Conservation (phyloP, 2,888 invertebrate species). For the Amphiduros pacificus region DNA sequence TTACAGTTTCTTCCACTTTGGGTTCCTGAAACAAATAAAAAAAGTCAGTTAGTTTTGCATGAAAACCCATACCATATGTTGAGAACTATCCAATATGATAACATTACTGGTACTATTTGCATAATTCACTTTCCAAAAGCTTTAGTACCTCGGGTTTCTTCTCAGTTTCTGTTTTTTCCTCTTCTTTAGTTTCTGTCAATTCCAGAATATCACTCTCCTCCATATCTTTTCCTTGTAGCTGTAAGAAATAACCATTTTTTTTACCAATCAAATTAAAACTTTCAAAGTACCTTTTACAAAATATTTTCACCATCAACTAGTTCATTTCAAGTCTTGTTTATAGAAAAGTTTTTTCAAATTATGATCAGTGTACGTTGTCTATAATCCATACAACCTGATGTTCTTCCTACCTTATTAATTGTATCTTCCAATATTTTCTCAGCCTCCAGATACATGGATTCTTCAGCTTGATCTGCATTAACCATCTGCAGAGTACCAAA, state of each 20-base stretch:
- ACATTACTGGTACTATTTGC: background rate
- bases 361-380: too few relatives aligned
- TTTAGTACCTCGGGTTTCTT: constrained; percentile 34
- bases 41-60: background rate
- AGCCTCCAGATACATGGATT: constrained; percentile 46
- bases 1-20: constrained; percentile 15
- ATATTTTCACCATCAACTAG: too few relatives aligned
- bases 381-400: too few relatives aligned
- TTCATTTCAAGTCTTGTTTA: too few relatives aligned
- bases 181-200: constrained; percentile 17
- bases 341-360: too few relatives aligned
- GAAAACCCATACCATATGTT: too few relatives aligned
- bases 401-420: constrained; percentile 40
- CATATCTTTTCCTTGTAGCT: constrained; percentile 42
- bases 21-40: constrained; percentile 10
- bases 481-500: constrained; percentile 51
- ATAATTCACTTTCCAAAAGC: background rate
- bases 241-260: background rate
- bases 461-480: constrained; percentile 42
- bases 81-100: background rate
- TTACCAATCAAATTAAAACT: background rate
- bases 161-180: constrained; percentile 32
- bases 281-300: background rate
- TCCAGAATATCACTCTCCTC: constrained; percentile 25
- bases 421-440: constrained; percentile 55